Evolutionary conservation across 2,113 vertebrate genomes (phyloP).

Genomic region (Coturnix japonica): DNA sequence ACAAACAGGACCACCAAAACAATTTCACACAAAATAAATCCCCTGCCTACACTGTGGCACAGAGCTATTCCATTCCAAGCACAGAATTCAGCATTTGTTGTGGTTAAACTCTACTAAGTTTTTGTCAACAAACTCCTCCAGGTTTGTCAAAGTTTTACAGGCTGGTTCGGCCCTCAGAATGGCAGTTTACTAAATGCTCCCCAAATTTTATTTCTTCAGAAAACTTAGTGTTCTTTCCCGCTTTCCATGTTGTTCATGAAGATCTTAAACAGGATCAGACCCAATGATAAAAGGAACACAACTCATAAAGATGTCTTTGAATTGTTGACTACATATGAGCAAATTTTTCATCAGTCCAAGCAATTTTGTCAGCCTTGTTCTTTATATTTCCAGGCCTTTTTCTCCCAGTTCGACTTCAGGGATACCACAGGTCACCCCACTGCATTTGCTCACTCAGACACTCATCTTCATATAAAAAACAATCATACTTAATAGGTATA

Average conservation of each 20-base stretch:
- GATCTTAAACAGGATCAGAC: not conserved
- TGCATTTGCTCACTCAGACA: not conserved
- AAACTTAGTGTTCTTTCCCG: not conserved
- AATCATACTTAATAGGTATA: not conserved
- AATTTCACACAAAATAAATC: not conserved
- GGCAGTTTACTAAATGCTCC: not conserved
- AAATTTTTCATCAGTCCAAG: not conserved
- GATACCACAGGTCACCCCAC: not conserved
- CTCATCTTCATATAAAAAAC: not conserved
- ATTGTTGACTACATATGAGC: accelerated
- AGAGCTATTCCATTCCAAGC: not conserved
- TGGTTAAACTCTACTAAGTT: not conserved
- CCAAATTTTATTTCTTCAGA: not conserved
- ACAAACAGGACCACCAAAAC: not conserved
- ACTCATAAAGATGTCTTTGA: not conserved
- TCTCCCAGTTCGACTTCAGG: not conserved
- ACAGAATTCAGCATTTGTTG: not conserved
- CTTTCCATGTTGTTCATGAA: not conserved
- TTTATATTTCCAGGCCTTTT: not conserved
- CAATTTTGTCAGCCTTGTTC: not conserved
- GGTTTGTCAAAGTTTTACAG: too few relatives aligned
- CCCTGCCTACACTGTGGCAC: not conserved
- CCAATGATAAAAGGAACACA: not conserved
- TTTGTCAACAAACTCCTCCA: not conserved
- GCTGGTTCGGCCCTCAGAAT: not conserved